A percentile compares a stretch with the other conserved stretches of the same genome.
Evolutionary conservation across 2,113 vertebrate genomes (phyloP).

Genomic region (Neolamprologus hecqui): DNA sequence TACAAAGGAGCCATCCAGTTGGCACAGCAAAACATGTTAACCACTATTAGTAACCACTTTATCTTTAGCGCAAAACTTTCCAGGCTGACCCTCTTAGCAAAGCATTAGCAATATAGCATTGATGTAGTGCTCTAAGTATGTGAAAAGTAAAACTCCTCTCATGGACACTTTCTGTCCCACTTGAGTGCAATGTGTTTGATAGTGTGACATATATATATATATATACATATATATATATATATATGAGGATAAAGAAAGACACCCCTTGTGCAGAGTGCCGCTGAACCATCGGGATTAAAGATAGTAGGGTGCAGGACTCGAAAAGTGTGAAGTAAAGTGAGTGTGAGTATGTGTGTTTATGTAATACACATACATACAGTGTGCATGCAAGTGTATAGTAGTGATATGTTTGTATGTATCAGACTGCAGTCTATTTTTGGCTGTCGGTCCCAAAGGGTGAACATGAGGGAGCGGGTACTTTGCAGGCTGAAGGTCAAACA

Average conservation of each 20-base stretch:
- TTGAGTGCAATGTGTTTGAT: background rate
- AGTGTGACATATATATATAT: background rate
- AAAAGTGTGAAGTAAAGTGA: conserved; percentile 16
- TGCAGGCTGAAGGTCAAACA: conserved; percentile 59
- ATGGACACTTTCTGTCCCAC: background rate
- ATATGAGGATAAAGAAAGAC: background rate
- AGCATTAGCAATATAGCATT: background rate
- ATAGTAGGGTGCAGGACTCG: background rate
- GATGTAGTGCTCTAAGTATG: background rate
- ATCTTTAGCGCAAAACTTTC: background rate
- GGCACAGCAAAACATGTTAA: background rate
- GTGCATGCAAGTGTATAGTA: background rate
- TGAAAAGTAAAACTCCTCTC: background rate
- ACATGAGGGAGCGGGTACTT: conserved; percentile 31
- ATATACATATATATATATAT: background rate
- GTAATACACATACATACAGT: background rate
- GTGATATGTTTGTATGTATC: conserved; percentile 37
- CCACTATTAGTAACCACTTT: background rate
- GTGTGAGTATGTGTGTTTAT: background rate
- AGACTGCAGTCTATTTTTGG: conserved; percentile 43
- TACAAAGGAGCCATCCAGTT: background rate
- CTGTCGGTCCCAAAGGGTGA: conserved; percentile 9
- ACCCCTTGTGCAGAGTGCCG: background rate
- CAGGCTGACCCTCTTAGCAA: background rate
- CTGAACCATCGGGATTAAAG: conserved; percentile 17